phyloP scores from a whole-genome alignment of 1,140 invertebrate species.

The Caerostris extrusa region DNA sequence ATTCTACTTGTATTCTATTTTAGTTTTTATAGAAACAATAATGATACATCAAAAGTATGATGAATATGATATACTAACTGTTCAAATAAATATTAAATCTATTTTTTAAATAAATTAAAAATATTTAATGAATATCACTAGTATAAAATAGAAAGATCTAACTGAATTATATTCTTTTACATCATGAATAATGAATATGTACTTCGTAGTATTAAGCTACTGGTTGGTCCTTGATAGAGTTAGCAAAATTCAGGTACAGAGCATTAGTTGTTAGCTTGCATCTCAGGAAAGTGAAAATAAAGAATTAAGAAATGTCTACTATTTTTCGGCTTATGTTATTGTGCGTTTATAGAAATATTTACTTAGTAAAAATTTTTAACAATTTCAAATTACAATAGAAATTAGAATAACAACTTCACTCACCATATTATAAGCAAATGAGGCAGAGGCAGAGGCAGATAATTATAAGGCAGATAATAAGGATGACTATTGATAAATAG shows the following conservation, averaged over 20 bases:
- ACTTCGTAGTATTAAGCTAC: not conserved
- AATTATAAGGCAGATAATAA: not conserved
- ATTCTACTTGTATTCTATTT: too few relatives aligned
- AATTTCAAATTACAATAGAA: not conserved
- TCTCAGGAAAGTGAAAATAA: not conserved
- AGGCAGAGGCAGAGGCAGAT: too few relatives aligned
- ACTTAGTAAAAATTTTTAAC: not conserved
- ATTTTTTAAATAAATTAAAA: too few relatives aligned
- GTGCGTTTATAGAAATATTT: slow-evolving; percentile 36
- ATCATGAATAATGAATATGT: too few relatives aligned
- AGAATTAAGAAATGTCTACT: not conserved
- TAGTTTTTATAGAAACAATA: too few relatives aligned
- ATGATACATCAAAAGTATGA: too few relatives aligned
- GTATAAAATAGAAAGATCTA: too few relatives aligned
- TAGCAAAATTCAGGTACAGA: slow-evolving; percentile 68
- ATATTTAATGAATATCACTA: too few relatives aligned
- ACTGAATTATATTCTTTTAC: too few relatives aligned
- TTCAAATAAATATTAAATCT: too few relatives aligned
- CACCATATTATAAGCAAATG: too few relatives aligned
- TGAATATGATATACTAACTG: too few relatives aligned
- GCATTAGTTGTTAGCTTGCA: slow-evolving; percentile 6
- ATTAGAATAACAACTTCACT: not conserved
- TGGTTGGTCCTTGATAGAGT: slow-evolving; percentile 46
- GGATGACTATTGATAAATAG: not conserved
- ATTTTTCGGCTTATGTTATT: slow-evolving; percentile 3